These are phyloP conservation scores for Melikaiella ostensackeni DNA, from an alignment of 2,888 invertebrate genomes.

Conservation along the genomic window DNA sequence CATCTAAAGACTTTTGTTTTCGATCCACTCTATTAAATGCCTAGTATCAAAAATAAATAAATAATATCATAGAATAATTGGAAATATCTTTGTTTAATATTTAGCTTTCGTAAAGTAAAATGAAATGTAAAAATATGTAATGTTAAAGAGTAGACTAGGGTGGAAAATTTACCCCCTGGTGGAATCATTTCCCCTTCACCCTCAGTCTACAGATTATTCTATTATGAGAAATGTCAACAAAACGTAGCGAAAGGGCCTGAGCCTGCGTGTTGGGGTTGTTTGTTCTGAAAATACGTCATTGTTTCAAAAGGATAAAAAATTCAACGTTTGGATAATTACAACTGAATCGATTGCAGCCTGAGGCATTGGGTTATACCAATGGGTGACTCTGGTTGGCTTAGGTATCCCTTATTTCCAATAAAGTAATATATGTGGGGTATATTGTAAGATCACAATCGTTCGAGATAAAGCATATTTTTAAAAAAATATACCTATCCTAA, in stretches of 20 bases:
- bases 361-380: conserved; percentile 57
- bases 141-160: background rate
- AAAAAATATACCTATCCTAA: background rate
- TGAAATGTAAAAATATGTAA: background rate
- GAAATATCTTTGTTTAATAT: no score
- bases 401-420: background rate
- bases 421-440: background rate
- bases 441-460: background rate
- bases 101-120: background rate
- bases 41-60: no score
- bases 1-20: no score
- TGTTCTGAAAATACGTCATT: conserved; percentile 84
- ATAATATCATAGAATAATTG: no score
- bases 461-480: background rate
- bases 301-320: conserved; percentile 83
- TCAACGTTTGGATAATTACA: conserved; percentile 82
- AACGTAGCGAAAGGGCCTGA: conserved; percentile 48
- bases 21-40: no score
- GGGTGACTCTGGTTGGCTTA: background rate
- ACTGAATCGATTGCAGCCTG: conserved; percentile 78
- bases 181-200: conserved; percentile 36
- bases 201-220: conserved; percentile 71
- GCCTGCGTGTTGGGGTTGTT: conserved; percentile 76
- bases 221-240: conserved; percentile 72
- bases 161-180: conserved; percentile 13